Evolutionary conservation across 1,140 invertebrate genomes (phyloP).

Genomic region (Conus ventricosus): DNA sequence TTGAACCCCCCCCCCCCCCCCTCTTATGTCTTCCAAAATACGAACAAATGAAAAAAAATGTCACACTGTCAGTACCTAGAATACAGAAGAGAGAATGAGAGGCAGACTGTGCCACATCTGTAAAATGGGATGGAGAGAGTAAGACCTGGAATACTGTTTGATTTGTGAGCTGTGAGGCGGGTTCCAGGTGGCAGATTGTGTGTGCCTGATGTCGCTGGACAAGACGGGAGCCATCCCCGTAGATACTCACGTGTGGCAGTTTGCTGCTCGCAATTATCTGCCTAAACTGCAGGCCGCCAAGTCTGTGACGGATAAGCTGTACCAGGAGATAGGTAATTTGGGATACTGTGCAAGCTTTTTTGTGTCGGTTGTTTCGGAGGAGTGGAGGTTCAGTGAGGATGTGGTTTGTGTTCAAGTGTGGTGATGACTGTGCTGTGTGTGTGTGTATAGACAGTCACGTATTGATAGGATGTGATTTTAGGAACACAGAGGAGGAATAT

Average conservation of each 20-base stretch:
- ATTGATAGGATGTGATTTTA: background rate
- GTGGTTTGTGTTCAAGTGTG: background rate
- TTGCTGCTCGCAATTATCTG: slow-evolving; percentile 88
- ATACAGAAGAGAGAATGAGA: too few species aligned
- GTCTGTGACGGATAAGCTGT: slow-evolving; percentile 88
- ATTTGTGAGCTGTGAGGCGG: too few species aligned
- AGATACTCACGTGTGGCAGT: slow-evolving; percentile 97
- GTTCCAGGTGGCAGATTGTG: slow-evolving; percentile 94
- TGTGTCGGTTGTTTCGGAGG: background rate
- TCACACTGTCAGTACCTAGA: too few species aligned
- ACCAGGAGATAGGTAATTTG: slow-evolving; percentile 85
- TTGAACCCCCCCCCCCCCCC: too few species aligned
- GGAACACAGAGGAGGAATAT: too few species aligned
- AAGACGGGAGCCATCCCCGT: slow-evolving; percentile 93
- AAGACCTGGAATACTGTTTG: too few species aligned
- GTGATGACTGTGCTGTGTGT: too few species aligned
- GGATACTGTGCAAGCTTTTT: background rate
- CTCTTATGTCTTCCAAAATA: too few species aligned
- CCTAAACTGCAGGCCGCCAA: slow-evolving; percentile 86
- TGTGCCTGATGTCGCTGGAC: slow-evolving; percentile 96
- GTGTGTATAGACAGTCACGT: too few species aligned
- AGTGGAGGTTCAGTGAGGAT: background rate
- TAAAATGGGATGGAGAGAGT: too few species aligned
- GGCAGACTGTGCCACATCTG: too few species aligned
- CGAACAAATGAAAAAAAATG: too few species aligned